Base-by-base conservation (phyloP, 2,113 vertebrate genomes). In the Ceyx cyanopectus region DNA sequence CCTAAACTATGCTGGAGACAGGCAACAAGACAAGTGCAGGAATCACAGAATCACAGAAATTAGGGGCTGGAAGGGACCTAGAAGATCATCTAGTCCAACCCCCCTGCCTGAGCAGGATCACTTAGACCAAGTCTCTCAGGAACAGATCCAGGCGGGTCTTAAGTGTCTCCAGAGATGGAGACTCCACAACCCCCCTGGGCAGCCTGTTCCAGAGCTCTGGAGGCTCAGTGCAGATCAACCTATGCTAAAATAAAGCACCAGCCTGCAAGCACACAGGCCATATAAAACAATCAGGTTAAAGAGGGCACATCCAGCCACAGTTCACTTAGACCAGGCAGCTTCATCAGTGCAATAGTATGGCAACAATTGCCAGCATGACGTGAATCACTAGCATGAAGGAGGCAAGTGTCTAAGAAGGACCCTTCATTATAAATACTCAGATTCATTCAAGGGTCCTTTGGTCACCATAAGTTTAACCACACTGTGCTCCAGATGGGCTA, bases 401-500 rank as follows among this genome's bases (percentile, higher is more conserved):
- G 51, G 23, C 63, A 77, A 94, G 72, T 32, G 51, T 60, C 76
- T 46, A 4, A 58, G 67, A 46, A 68, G 50, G 26, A 81, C 30
- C 14, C 58, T 75, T 76, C 48, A 65, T 60, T 37, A 19, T 23
- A 6, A 30, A 26, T 16, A 12, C 60, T 76, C 43, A 63, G 32
- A 87, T 67, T 76, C 78, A 51, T 62, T 66, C 57, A 29, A 14
- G 34, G 30, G 68, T 80, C 58, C 74, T 89, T 87, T 50, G 53
- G 66, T 69, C 66, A 66, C 62, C 15, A 0, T 43, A 69, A 79
- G 37, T 74, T 66, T 77, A 93, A 76, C 62, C 60, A 70, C 66
- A 46, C 70, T 56, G 62, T 48, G 60, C 63, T 91, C 81, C 89
- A 92, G 46, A 92, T 92, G 84, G 63, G 37, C 56, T 81, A 22